A percentile compares a stretch with the other conserved stretches of the same genome.
phyloP scores from a whole-genome alignment of 2,797 vertebrate genomes.

The Stomatorhinus walkeri region DNA sequence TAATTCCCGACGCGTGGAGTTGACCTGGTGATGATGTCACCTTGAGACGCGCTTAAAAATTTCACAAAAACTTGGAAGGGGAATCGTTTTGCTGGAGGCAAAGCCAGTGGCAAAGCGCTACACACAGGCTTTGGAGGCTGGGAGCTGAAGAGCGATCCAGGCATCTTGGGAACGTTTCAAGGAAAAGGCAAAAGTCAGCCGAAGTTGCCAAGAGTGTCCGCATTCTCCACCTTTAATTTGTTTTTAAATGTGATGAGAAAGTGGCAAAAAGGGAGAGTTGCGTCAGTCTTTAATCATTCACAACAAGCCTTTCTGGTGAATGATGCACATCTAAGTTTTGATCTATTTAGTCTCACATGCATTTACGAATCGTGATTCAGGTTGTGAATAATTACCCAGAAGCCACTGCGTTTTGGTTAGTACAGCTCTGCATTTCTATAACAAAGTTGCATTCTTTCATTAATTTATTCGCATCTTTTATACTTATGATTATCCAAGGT shows the following conservation, averaged over 20 bases:
- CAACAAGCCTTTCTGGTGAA: neutral
- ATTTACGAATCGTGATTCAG: neutral
- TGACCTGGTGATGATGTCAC: constrained; percentile 3
- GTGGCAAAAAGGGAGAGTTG: neutral
- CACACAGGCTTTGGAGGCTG: neutral
- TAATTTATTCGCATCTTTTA: neutral
- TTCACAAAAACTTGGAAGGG: neutral
- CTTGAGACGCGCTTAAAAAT: neutral
- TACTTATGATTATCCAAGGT: neutral
- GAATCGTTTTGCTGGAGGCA: constrained; percentile 5
- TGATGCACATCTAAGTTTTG: neutral
- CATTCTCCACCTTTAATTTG: neutral
- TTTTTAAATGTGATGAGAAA: constrained; percentile 7
- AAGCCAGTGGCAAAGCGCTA: neutral
- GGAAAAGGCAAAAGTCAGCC: neutral
- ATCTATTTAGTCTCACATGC: neutral
- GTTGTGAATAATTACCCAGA: neutral
- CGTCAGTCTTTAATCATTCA: neutral
- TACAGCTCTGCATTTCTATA: neutral
- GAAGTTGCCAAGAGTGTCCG: neutral
- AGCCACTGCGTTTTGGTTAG: neutral
- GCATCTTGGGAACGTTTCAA: constrained; percentile 15
- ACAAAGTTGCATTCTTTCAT: neutral
- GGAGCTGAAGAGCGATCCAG: neutral
- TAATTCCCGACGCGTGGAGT: neutral